Conservation (phyloP, 2,888 invertebrate genomes). For the Oligia fasciuncula region DNA sequence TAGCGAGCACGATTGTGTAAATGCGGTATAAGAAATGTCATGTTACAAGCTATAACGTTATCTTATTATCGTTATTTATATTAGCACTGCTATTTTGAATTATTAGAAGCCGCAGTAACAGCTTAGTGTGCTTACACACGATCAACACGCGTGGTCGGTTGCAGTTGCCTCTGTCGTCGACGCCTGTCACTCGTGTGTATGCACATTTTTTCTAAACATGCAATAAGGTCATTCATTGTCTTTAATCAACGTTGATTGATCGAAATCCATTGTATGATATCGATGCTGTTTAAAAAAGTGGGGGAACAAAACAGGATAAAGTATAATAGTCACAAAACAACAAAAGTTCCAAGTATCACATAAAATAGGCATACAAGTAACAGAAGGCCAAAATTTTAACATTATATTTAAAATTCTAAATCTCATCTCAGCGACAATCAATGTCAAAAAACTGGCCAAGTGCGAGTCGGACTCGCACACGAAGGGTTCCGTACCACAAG, state of each 20-base stretch:
- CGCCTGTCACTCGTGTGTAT: too few species aligned
- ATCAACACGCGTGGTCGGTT: too few species aligned
- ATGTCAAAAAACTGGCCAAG: too few species aligned
- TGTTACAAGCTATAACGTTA: not conserved
- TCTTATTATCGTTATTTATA: too few species aligned
- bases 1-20: too few species aligned
- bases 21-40: too few species aligned
- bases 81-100: not conserved
- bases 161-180: too few species aligned
- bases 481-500: too few species aligned
- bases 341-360: not conserved
- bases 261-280: not conserved
- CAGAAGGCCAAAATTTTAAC: not conserved
- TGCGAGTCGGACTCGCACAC: too few species aligned
- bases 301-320: not conserved
- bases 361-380: not conserved
- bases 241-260: not conserved
- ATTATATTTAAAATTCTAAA: too few species aligned
- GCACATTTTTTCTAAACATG: not conserved
- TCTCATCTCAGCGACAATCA: too few species aligned
- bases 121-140: not conserved
- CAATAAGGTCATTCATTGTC: not conserved
- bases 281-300: not conserved
- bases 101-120: not conserved
- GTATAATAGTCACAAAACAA: too few species aligned